A percentile compares a stretch with the other conserved stretches of the same genome.
Conservation (phyloP, 2,113 vertebrate species). For the Emydura subglobosa region DNA sequence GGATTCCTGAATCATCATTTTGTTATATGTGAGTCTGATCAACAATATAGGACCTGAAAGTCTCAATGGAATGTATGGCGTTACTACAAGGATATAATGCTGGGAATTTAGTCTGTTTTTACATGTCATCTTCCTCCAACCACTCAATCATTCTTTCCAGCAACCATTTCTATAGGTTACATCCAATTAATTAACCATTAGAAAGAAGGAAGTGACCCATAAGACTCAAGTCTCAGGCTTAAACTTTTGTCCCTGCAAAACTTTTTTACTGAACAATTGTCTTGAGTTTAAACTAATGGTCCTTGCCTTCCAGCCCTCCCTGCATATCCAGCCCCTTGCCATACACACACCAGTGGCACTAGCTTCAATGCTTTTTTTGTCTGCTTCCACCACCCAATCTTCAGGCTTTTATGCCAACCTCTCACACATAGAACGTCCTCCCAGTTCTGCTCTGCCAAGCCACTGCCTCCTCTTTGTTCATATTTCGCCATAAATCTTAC, state of each 20-base stretch:
- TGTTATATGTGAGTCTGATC: not conserved
- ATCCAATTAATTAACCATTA: not conserved
- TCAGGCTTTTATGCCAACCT: not conserved
- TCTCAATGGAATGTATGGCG: not conserved
- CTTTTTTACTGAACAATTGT: not conserved
- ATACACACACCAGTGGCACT: not conserved
- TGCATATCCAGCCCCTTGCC: not conserved
- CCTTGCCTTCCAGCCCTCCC: not conserved
- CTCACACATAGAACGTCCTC: not conserved
- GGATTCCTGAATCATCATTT: not conserved
- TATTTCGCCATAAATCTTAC: not conserved
- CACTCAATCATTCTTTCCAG: not conserved
- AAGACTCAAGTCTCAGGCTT: not conserved
- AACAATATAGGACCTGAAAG: not conserved
- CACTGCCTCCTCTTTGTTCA: not conserved
- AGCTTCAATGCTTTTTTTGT: not conserved
- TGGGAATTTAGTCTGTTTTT: not conserved
- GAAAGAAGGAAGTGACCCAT: fast-evolving
- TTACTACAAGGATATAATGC: not conserved
- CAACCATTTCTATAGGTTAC: not conserved
- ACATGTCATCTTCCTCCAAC: not conserved
- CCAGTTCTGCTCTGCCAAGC: not conserved
- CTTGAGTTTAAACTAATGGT: not conserved
- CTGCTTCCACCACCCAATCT: not conserved
- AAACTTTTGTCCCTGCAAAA: not conserved